Evolutionary conservation across 2,113 vertebrate species (phyloP), one percentile per base, ranked within the genome.

Genomic region (Macquaria ambigua): DNA sequence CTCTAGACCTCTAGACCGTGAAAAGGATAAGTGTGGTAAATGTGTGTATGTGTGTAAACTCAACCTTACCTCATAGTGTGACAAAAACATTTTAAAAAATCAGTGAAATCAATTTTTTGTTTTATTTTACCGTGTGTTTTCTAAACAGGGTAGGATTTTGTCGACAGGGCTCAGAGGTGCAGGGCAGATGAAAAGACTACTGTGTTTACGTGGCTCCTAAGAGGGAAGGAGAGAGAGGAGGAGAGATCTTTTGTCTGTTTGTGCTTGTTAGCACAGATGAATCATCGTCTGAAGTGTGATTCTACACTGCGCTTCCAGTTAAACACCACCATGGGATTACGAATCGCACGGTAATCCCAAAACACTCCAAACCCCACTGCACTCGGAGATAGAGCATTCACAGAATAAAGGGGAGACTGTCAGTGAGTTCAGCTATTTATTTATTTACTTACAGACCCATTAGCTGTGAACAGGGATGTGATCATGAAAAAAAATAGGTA

Each of bases 281-380:
- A 87, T 89, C 88, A 81, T 85, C 59, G 21, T 87, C 70, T 84
- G 74, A 90, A 89, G 63, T 73, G 84, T 89, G 74, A 79, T 82
- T 88, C 48, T 64, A 18, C 75, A 31, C 74, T 58, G 46, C 37
- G 11, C 76, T 88, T 84, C 66, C 74, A 68, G n/a, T 89, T 86
- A 84, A 89, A 84, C n/a, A 43, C 53, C 70, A 81, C 58, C 74
- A 43, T 48, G 86, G 82, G 88, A 89, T 85, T 62, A 87, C 6
- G 14, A 70, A 82, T 81, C 20, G 1, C 74, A 81, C 61, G 59
- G 48, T 74, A 71, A 84, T 87, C 84, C 79, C 64, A 66, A 67
- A 90, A 80, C 69, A 73, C 75, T 64, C 39, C 69, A 83, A 84
- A 79, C 52, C 73, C 74, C 73, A 31, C 63, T 28, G 81, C 62